Percentiles rank a stretch among this genome's conserved stretches.
Evolutionary conservation across 30 jellyfish, hydroid and myxozoan species (phyloP).

Genomic region (Chrysaora quinquecirrha): DNA sequence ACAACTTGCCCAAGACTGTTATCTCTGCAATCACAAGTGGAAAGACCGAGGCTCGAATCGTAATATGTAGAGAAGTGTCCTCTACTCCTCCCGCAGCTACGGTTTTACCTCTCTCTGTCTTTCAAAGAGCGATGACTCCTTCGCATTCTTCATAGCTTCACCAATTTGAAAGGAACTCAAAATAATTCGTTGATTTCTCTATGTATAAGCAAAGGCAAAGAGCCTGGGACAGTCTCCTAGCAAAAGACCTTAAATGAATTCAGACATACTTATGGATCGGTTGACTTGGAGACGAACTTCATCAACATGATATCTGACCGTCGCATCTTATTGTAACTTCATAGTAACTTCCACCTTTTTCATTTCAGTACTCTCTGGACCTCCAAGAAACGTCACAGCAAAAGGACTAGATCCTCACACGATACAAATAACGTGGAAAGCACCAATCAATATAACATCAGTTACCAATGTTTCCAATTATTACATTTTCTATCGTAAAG

Average conservation of each 20-base stretch:
- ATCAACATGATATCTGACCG: background rate
- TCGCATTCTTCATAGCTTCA: too few species aligned
- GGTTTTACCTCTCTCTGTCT: too few species aligned
- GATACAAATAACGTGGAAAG: constrained; percentile 3
- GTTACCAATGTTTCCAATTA: constrained; percentile 1
- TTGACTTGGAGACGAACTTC: background rate
- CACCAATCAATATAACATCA: background rate
- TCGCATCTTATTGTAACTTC: background rate
- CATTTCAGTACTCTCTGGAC: constrained; percentile 24
- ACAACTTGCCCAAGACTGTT: too few species aligned
- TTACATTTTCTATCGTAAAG: constrained; percentile 45
- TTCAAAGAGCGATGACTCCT: too few species aligned
- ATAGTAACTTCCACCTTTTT: background rate
- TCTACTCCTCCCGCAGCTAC: too few species aligned
- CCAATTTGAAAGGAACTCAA: too few species aligned
- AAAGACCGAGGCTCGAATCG: too few species aligned
- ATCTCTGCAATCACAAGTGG: background rate
- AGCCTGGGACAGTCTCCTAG: too few species aligned
- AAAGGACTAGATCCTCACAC: constrained; percentile 29
- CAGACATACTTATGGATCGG: background rate
- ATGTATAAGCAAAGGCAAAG: too few species aligned
- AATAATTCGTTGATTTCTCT: too few species aligned
- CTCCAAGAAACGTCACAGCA: constrained; percentile 48
- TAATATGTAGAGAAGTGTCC: too few species aligned
- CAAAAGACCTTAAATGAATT: too few species aligned